Conservation (phyloP, 2,797 vertebrate species). For the Sebastolobus alascanus region DNA sequence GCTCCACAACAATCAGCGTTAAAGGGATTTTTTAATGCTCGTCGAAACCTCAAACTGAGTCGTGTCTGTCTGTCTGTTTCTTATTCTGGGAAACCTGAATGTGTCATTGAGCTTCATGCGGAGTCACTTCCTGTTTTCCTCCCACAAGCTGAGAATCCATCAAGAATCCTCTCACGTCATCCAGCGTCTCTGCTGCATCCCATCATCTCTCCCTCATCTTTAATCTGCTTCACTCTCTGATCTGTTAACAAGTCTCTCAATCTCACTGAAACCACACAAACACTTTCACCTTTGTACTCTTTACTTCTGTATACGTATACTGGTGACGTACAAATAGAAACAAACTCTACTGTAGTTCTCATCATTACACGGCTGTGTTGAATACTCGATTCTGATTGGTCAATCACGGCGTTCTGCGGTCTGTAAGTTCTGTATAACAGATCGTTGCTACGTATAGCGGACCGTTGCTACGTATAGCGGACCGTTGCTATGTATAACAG, state of each 20-base stretch:
- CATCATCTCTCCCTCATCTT: conserved; percentile 26
- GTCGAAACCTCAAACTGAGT: conserved; percentile 6
- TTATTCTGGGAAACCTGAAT: background rate
- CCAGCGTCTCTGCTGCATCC: conserved; percentile 17
- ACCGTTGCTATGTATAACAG: too few relatives aligned
- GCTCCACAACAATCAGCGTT: background rate
- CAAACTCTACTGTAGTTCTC: background rate
- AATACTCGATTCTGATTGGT: too few relatives aligned
- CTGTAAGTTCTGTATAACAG: too few relatives aligned
- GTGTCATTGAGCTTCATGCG: conserved; percentile 20
- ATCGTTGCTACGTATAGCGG: too few relatives aligned
- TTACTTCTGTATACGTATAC: background rate
- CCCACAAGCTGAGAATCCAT: conserved; percentile 12
- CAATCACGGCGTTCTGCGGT: too few relatives aligned
- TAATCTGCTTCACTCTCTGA: background rate
- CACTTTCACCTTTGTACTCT: background rate
- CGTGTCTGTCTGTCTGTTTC: background rate
- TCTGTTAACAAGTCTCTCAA: background rate
- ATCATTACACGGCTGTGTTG: background rate
- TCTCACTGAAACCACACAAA: background rate
- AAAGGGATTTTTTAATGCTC: background rate
- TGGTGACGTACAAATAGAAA: background rate
- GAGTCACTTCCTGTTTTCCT: conserved; percentile 18
- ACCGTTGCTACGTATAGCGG: too few relatives aligned
- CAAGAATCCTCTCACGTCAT: conserved; percentile 55